These are phyloP conservation scores for Disparrhopalites patrizii DNA, from an alignment of 2,888 invertebrate species.

Conservation along the genomic window DNA sequence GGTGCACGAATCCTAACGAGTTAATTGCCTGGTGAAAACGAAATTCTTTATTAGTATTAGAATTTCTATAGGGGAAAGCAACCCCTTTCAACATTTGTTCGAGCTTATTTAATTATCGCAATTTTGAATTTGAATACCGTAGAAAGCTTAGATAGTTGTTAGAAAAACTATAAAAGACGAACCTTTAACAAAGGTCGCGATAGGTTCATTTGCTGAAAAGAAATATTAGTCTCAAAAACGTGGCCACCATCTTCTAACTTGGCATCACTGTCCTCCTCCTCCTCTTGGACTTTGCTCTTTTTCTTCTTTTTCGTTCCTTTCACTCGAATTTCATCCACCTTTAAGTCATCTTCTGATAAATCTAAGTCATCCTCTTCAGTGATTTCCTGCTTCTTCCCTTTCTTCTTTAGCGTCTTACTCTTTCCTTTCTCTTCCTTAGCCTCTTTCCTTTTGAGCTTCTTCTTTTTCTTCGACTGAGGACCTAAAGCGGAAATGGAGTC, in stretches of 20 bases:
- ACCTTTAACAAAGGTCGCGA: conserved; percentile 87
- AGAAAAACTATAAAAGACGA: conserved; percentile 31
- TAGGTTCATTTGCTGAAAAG: conserved; percentile 93
- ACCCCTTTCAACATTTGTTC: neutral
- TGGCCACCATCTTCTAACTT: conserved; percentile 54
- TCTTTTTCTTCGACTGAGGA: conserved; percentile 15
- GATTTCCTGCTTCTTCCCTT: conserved; percentile 49
- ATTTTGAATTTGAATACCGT: neutral
- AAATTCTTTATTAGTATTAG: neutral
- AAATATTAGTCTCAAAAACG: conserved; percentile 59
- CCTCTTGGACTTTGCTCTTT: conserved; percentile 42
- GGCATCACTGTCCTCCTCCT: conserved; percentile 40
- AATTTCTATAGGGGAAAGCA: conserved; percentile 1
- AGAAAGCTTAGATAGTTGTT: too few relatives aligned
- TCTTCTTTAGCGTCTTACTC: neutral
- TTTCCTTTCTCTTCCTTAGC: conserved; percentile 15
- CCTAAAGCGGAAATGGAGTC: conserved; percentile 39
- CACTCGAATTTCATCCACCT: conserved; percentile 57
- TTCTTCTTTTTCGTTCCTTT: conserved; percentile 52
- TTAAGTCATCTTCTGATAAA: conserved; percentile 73
- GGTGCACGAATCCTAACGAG: conserved; percentile 81
- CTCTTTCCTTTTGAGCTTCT: too few relatives aligned
- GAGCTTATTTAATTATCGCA: neutral
- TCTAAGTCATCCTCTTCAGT: conserved; percentile 60
- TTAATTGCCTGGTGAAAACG: conserved; percentile 70